A percentile compares a stretch with the other conserved stretches of the same genome.
These are phyloP conservation scores for Drosophila atripex DNA, from an alignment of 2,888 invertebrate species.

Conservation along the genomic window DNA sequence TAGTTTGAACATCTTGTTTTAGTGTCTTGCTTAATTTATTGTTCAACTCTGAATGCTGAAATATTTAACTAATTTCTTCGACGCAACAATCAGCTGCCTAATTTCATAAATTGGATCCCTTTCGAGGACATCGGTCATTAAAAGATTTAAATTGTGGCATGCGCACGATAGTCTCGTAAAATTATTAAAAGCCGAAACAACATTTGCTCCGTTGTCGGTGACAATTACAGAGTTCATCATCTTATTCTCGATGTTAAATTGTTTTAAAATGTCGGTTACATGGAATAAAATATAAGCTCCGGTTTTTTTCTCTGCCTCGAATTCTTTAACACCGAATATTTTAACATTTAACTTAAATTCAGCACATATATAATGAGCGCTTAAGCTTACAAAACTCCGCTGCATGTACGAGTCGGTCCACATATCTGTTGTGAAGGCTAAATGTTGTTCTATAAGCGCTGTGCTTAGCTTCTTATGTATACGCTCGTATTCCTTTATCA, in stretches of 20 bases:
- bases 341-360: background rate
- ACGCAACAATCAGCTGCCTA: background rate
- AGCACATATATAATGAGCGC: background rate
- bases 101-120: constrained; percentile 1
- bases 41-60: constrained; percentile 13
- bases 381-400: background rate
- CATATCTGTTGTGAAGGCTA: background rate
- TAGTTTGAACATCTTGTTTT: constrained; percentile 8
- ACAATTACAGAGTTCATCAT: constrained; percentile 3
- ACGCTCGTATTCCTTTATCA: background rate
- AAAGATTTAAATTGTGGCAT: constrained; percentile 18
- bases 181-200: constrained; percentile 18
- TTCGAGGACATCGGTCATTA: constrained; percentile 6
- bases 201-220: constrained; percentile 19
- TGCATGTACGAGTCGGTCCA: background rate
- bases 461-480: background rate
- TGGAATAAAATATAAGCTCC: constrained; percentile 1
- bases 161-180: constrained; percentile 17
- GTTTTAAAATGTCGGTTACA: constrained; percentile 1
- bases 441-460: background rate
- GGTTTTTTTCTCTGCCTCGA: constrained; percentile 9
- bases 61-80: constrained; percentile 13
- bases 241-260: constrained; percentile 1
- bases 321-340: background rate
- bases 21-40: constrained; percentile 11